Evolutionary conservation across 2,888 invertebrate species (phyloP), one percentile per base, ranked within the genome.

Genomic region (Gymnoscelis rufifasciata): DNA sequence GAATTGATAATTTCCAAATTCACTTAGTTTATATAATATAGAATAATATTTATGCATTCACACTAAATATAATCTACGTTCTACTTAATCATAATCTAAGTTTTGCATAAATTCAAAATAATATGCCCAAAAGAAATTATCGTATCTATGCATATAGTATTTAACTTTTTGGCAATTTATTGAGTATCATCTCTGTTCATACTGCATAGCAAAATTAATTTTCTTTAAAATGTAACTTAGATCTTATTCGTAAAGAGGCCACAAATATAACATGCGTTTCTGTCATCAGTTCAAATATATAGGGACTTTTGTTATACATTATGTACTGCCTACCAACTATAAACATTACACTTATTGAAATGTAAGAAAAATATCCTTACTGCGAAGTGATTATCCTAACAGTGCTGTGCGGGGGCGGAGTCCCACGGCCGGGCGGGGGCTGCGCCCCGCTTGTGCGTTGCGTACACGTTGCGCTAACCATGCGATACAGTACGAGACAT

Each of bases 131-230:
- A 88, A 88, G 84, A 83, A 88, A 84, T 86, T 87, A 84, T 87
- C 84, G 86, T 86, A 88, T 83, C 84, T 88, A 88, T 86, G 86
- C 84, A 88, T 87, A 87, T 84, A 80, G 76, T 58, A 87, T 86
- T 86, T 87, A 83, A 88, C 84, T 88, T 89, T 89, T 89, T 89
- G 89, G 89, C 89, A 89, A 89, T 88, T 87, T 84, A 88, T 83
- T 89, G 89, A 89, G 89, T 89, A 89, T 89, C 88, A 88, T 88
- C 87, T 88, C 83, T 88, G 88, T 56, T 58, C 57, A 58, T 58
- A 58, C 56, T 88, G 88, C 88, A 89, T 87, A 88, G 87, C 87
- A 88, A 88, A 84, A 86, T 86, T 83, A 86, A 80, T 86, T 86
- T 86, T 79, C 79, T 86, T 88, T 83, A 86, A 86, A 78, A 84